phyloP scores from a whole-genome alignment of 2,888 invertebrate species.

The Chelonus formosanus region DNA sequence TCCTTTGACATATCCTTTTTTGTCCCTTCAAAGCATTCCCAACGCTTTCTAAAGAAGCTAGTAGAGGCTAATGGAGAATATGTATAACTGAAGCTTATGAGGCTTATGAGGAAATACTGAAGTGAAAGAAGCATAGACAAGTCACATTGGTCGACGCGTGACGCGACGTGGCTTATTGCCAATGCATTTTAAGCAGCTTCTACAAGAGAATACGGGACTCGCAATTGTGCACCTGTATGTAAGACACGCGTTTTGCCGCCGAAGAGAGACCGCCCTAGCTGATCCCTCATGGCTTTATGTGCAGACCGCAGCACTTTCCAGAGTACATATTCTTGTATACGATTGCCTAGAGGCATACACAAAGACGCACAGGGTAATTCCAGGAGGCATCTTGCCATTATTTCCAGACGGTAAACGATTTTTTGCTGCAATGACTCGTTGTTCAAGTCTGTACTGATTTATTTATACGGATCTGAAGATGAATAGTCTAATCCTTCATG shows the following conservation, averaged over 20 bases:
- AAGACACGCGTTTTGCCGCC: constrained; percentile 24
- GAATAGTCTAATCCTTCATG: constrained; percentile 13
- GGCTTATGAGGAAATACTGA: too few species aligned
- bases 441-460: constrained; percentile 25
- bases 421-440: constrained; percentile 25
- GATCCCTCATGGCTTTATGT: constrained; percentile 15
- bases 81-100: too few species aligned
- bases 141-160: constrained; percentile 44
- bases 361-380: constrained; percentile 43
- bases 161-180: constrained; percentile 62
- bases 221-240: constrained; percentile 34
- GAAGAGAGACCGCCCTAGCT: constrained; percentile 19
- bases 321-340: constrained; percentile 13
- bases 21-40: too few species aligned
- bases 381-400: constrained; percentile 38
- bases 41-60: too few species aligned
- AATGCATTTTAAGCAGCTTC: constrained; percentile 63
- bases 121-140: too few species aligned
- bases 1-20: too few species aligned
- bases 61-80: too few species aligned
- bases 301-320: background rate
- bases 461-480: constrained; percentile 23
- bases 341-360: constrained; percentile 7
- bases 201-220: constrained; percentile 40
- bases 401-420: constrained; percentile 32